These are phyloP conservation scores for Sus scrofa DNA, from an alignment of 2,113 vertebrate genomes.

Conservation along the genomic window T2T-Sscrofa CM000817.6:105712501-105713000, in stretches of 20 bases:
- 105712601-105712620: background rate
- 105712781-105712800: background rate
- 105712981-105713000: background rate
- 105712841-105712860: slow-evolving; percentile 26
- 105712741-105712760: background rate
- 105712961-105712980: background rate
- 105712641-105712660: background rate
- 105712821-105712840: slow-evolving; percentile 47
- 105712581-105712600: slow-evolving; percentile 49
- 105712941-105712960: background rate
- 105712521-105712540: slow-evolving; percentile 79
- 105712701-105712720: background rate
- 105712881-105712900: slow-evolving; percentile 35
- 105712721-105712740: slow-evolving; percentile 15
- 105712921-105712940: slow-evolving; percentile 37
- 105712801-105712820: slow-evolving; percentile 21
- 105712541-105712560: no score
- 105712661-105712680: background rate
- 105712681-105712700: background rate
- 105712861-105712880: slow-evolving; percentile 48
- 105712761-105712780: background rate
- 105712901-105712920: slow-evolving; percentile 32
- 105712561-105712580: background rate
- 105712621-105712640: background rate
- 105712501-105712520: slow-evolving; percentile 85